Evolutionary conservation across 2,113 vertebrate genomes (phyloP), one percentile per base, ranked within the genome.

Genomic region (Bufo gargarizans): DNA sequence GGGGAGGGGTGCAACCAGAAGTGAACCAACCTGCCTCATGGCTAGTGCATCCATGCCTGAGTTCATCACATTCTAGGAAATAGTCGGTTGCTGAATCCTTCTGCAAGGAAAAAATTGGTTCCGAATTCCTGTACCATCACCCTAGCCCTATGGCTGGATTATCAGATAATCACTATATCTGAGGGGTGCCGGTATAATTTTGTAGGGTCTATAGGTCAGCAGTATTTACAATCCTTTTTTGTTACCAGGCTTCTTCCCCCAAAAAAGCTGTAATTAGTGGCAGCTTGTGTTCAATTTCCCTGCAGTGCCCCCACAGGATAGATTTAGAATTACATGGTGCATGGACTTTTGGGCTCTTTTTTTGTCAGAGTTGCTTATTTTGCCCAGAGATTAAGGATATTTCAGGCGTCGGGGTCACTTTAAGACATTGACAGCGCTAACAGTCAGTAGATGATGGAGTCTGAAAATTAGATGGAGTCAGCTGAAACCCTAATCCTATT

Each of bases 401-500:
- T n/a, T n/a, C n/a, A n/a, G n/a, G n/a, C 20, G 45, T 76, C 72
- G 50, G 17, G 13, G 47, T 49, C 72, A 76, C 72, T 76, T 76
- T 49, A 50, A 76, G 72, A 10, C 47, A 20, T 9, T 76, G 72
- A 76, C 72, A 50, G 19, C 19, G 12, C n/a, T 33, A 33, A 56
- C 13, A 59, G 49, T 55, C n/a, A 20, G 53, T 33, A 59, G 61
- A 83, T 47, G 45, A 69, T 14, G 55, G 81, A 33, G 61, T 33
- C 7, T 67, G 63, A n/a, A 83, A 53, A 67, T 69, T 69, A 69
- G 19, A 67, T 53, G 61, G 45, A 83, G 81, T 83, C 81, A 83
- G 81, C 81, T 83, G 81, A 83, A 83, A 58, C 47, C 81, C 61
- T 83, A 83, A 83, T 83, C 81, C 47, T 53, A 69, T 83, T 83